A percentile compares a stretch with the other conserved stretches of the same genome.
These are phyloP conservation scores for Homalodisca vitripennis DNA, from an alignment of 1,140 invertebrate species.

Conservation along the genomic window DNA sequence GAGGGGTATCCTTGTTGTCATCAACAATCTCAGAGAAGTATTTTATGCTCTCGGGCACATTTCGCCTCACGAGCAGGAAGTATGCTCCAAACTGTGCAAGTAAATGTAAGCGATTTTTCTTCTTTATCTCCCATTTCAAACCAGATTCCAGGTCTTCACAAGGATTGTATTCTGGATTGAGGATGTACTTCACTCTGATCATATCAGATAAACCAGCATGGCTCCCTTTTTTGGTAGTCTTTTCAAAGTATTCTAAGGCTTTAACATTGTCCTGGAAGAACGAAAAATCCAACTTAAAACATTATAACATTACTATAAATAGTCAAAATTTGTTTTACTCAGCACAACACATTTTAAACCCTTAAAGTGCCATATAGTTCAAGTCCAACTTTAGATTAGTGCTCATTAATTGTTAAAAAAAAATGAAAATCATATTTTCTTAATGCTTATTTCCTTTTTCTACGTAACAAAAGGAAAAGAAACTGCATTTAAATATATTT, in stretches of 20 bases:
- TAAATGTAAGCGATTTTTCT: neutral
- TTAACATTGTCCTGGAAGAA: neutral
- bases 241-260: constrained; percentile 9
- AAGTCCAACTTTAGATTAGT: too few species aligned
- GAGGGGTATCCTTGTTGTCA: neutral
- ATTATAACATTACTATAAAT: too few species aligned
- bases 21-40: neutral
- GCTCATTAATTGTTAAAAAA: too few species aligned
- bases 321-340: too few species aligned
- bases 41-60: neutral
- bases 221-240: neutral
- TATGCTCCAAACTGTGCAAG: neutral
- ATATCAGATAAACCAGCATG: constrained; percentile 4
- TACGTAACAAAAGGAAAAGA: too few species aligned
- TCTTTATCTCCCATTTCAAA: neutral
- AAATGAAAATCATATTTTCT: too few species aligned
- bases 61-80: neutral
- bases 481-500: too few species aligned
- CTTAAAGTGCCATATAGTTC: too few species aligned
- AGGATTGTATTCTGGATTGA: neutral
- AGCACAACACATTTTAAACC: too few species aligned
- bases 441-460: too few species aligned
- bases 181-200: neutral
- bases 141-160: neutral
- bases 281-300: too few species aligned